phyloP scores from a whole-genome alignment of 2,113 vertebrate species.

The Puma concolor region DNA sequence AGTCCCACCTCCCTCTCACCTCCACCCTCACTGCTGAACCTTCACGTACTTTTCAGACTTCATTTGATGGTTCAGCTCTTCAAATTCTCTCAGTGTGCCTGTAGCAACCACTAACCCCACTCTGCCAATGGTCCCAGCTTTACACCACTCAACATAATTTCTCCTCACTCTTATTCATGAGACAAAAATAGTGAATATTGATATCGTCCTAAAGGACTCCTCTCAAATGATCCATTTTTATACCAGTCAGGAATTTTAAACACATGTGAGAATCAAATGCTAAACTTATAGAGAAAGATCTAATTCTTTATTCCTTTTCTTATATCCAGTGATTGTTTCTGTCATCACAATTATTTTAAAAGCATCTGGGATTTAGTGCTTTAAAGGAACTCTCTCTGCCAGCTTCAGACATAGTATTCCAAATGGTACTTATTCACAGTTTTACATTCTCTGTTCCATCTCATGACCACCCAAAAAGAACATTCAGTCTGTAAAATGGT shows the following conservation, averaged over 20 bases:
- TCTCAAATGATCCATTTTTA: conserved; percentile 64
- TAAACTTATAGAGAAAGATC: conserved; percentile 61
- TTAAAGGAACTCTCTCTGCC: conserved; percentile 55
- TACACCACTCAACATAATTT: neutral
- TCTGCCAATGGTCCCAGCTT: neutral
- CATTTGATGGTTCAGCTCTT: neutral
- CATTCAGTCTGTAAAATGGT: neutral
- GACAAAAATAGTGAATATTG: conserved; percentile 45
- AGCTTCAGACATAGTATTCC: conserved; percentile 37
- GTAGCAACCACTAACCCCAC: neutral
- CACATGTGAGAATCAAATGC: conserved; percentile 66
- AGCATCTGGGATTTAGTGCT: conserved; percentile 70
- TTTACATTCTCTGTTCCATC: neutral
- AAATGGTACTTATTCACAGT: conserved; percentile 28
- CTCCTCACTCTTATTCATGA: conserved; percentile 38
- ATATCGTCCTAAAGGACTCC: conserved; percentile 53
- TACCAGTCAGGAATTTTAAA: conserved; percentile 75
- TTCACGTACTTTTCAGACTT: neutral
- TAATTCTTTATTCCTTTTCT: conserved; percentile 73
- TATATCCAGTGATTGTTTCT: conserved; percentile 71
- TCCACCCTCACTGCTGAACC: neutral
- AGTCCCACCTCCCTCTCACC: neutral
- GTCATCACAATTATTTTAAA: conserved; percentile 73
- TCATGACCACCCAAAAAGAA: conserved; percentile 42
- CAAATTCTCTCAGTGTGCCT: neutral